phyloP scores from a whole-genome alignment of 2,113 vertebrate genomes.

The Charadrius vociferus region DNA sequence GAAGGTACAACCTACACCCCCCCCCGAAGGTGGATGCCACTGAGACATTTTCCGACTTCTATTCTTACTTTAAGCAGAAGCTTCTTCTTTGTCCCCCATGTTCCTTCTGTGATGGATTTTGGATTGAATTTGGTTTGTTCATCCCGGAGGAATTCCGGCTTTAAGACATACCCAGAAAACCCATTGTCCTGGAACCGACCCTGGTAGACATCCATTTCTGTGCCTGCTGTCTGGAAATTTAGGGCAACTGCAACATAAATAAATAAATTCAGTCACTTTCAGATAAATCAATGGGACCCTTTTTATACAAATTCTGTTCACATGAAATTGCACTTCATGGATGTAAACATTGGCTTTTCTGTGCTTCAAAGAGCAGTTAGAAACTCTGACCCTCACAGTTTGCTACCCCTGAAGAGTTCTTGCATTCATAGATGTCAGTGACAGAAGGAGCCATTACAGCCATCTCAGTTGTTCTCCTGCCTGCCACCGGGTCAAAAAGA shows the following conservation, averaged over 20 bases:
- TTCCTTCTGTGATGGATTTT: conserved; percentile 72
- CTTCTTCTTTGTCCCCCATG: conserved; percentile 80
- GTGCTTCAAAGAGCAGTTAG: background rate
- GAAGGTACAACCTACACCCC: background rate
- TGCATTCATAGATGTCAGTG: background rate
- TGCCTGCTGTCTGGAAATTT: conserved; percentile 91
- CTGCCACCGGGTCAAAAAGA: background rate
- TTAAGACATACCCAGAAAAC: conserved; percentile 88
- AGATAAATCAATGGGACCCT: background rate
- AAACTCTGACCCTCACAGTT: background rate
- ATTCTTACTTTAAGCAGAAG: conserved; percentile 86
- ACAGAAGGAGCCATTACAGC: background rate
- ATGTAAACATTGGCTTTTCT: background rate
- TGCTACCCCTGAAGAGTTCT: background rate
- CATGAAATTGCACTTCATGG: background rate
- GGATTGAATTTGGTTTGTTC: conserved; percentile 84
- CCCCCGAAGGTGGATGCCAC: background rate
- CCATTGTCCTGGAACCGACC: conserved; percentile 90
- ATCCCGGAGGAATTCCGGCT: conserved; percentile 87
- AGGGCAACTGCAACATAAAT: conserved; percentile 84
- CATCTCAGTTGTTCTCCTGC: background rate
- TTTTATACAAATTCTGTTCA: background rate
- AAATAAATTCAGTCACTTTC: conserved; percentile 4
- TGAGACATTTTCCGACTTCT: background rate
- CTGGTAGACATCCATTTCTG: conserved; percentile 94